Evolutionary conservation across 1,140 invertebrate species (phyloP), one percentile per base, ranked within the genome.

Genomic region (Lepidostoma basale): DNA sequence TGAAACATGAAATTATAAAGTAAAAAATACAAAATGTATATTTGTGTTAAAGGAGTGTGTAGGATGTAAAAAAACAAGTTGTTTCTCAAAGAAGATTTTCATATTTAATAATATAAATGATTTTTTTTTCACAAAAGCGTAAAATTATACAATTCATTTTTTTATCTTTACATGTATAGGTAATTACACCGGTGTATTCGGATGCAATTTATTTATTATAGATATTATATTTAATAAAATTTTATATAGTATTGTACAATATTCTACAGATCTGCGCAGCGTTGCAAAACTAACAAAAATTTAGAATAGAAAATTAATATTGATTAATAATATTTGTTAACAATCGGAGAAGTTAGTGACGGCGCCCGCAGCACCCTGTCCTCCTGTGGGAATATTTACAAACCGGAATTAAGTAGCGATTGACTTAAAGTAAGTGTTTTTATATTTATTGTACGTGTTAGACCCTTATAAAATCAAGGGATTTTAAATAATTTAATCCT

Each of bases 91-190:
- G 59, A 72, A 66, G 52, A 68, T 52, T 71, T 64, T 72, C 62
- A 65, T 72, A 67, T 69, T 72, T 67, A 62, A 67, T 72, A 62
- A 65, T 72, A 72, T 67, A 72, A 72, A 72, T 71, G 66, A 66
- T 42, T 67, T 72, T 66, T 69, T 63, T 63, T 40, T 72, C 70
- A 72, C 70, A 72, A 72, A 72, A 72, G 70, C 70, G 70, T 72
- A 72, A 72, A 72, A 72, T 72, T 69, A 72, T 72, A 72, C 67
- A 72, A 66, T 66, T 67, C 22, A 67, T 71, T 68, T 62, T 68
- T 59, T 68, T 22, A 45, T 63, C 20, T 52, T 68, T 65, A 62
- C 26, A 68, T 65, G n/a, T n/a, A n/a, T n/a, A n/a, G n/a, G n/a
- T n/a, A 49, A 45, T 64, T 68, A 71, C 66, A 68, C 40, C 26